These are phyloP conservation scores for Helleia helle DNA, from an alignment of 2,888 invertebrate genomes.

Conservation along the genomic window DNA sequence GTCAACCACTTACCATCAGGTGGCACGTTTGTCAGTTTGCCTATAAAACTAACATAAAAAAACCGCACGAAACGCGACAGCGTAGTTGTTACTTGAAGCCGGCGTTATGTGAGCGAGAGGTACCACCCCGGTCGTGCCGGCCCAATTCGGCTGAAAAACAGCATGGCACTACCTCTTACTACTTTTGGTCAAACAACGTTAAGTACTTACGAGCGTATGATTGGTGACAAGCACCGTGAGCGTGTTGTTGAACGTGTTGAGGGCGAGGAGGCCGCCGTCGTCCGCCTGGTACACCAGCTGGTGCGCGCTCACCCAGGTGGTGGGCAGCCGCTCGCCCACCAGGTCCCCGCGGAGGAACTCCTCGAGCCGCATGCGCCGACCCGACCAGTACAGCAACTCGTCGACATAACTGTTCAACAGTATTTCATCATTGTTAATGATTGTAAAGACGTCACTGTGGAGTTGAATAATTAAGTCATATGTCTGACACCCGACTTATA, in stretches of 20 bases:
- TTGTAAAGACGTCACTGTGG: not conserved
- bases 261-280: constrained; percentile 86
- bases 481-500: no score
- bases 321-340: constrained; percentile 81
- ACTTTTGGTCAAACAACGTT: no score
- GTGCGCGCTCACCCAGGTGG: constrained; percentile 86
- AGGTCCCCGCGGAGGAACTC: constrained; percentile 87
- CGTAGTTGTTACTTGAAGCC: no score
- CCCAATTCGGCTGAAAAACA: no score
- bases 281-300: constrained; percentile 91
- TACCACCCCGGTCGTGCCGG: no score
- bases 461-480: not conserved
- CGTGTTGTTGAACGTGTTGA: constrained; percentile 85
- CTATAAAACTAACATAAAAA: no score
- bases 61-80: no score
- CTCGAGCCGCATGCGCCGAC: constrained; percentile 87
- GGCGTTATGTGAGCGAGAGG: no score
- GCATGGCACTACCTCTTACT: no score
- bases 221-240: constrained; percentile 88
- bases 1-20: no score
- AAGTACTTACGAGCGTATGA: constrained; percentile 88
- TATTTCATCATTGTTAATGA: no score
- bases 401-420: constrained; percentile 89
- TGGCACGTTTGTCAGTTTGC: no score
- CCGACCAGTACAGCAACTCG: constrained; percentile 91